Evolutionary conservation across 2,113 vertebrate species (phyloP).

Genomic region (Lepus europaeus): DNA sequence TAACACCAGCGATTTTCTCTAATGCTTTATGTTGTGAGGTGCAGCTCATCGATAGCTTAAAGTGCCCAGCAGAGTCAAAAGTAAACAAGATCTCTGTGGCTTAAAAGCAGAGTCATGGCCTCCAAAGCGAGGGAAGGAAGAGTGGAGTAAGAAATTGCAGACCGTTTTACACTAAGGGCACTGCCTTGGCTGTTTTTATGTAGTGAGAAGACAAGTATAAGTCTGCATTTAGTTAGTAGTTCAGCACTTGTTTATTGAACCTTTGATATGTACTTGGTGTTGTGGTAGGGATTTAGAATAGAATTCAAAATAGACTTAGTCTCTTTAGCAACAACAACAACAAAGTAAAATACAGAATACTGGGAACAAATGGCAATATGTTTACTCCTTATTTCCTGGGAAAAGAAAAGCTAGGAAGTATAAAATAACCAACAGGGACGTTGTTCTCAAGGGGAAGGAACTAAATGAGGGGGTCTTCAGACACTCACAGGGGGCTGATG

Average conservation of each 20-base stretch:
- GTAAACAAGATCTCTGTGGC: background rate
- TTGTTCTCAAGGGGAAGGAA: background rate
- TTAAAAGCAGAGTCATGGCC: background rate
- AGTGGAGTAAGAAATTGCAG: background rate
- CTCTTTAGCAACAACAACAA: background rate
- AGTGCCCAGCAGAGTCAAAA: background rate
- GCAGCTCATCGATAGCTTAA: background rate
- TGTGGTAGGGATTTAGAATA: background rate
- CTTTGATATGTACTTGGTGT: background rate
- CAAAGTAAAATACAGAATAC: background rate
- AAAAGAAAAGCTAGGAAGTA: background rate
- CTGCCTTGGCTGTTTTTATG: conserved; percentile 1
- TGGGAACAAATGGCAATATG: conserved; percentile 4
- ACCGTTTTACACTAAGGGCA: background rate
- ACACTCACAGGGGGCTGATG: too few species aligned
- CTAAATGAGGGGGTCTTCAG: background rate
- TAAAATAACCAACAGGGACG: background rate
- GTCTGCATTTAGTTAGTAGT: background rate
- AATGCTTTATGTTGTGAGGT: background rate
- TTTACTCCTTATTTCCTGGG: background rate
- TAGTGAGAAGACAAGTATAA: background rate
- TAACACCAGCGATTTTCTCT: background rate
- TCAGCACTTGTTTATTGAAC: background rate
- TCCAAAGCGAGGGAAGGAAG: background rate
- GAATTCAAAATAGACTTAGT: background rate